Conservation (phyloP, 1,140 invertebrate genomes). For the Plodia interpunctella region DNA sequence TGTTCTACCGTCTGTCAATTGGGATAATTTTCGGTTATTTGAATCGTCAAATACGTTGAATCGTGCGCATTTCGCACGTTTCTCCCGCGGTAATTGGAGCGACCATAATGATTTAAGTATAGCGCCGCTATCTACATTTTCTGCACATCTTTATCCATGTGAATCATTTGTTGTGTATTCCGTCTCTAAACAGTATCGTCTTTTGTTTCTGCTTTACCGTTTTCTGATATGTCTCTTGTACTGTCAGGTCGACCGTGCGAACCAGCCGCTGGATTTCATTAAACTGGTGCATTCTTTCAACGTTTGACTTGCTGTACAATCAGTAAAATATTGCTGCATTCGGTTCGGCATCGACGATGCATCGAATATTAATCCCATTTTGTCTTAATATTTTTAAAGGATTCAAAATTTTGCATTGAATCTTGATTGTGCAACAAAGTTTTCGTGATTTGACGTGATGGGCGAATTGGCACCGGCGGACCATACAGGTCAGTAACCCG, state of each 20-base stretch:
- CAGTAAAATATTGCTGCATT: too few species aligned
- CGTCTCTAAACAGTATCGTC: not conserved
- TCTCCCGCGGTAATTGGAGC: slow-evolving; percentile 1
- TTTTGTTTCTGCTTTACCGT: not conserved
- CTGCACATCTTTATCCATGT: not conserved
- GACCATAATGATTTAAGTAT: slow-evolving; percentile 2
- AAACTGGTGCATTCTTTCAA: not conserved
- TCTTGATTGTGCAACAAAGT: slow-evolving; percentile 49
- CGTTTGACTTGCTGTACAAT: too few species aligned
- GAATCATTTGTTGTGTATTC: not conserved
- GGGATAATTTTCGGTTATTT: not conserved
- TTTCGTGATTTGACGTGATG: slow-evolving; percentile 64
- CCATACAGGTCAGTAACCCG: slow-evolving; percentile 64
- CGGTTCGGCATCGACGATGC: too few species aligned
- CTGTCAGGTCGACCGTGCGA: not conserved
- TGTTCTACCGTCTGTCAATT: not conserved
- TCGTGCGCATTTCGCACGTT: not conserved
- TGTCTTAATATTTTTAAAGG: slow-evolving; percentile 20
- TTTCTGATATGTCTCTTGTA: not conserved
- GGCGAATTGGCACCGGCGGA: slow-evolving; percentile 67
- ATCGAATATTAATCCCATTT: not conserved
- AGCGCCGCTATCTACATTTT: not conserved
- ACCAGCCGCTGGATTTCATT: not conserved
- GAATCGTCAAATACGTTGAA: not conserved
- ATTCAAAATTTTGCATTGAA: slow-evolving; percentile 25